These are phyloP conservation scores for Decapterus maruadsi DNA, from an alignment of 2,797 vertebrate species.

Conservation along the genomic window DNA sequence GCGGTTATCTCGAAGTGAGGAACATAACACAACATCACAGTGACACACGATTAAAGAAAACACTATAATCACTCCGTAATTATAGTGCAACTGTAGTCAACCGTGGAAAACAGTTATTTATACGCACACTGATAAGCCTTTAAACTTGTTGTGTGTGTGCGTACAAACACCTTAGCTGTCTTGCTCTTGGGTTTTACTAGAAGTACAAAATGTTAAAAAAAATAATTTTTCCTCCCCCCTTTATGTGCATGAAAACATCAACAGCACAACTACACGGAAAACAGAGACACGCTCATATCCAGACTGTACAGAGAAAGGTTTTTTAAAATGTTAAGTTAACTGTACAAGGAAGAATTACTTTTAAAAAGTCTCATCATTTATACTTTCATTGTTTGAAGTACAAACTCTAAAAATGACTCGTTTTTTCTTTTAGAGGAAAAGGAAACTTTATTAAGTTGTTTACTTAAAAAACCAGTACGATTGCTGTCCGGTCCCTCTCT, in stretches of 20 bases:
- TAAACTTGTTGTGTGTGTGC: constrained; percentile 11
- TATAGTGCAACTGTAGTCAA: constrained; percentile 22
- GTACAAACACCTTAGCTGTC: constrained; percentile 30
- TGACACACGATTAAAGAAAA: constrained; percentile 16
- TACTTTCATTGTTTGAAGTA: constrained; percentile 62
- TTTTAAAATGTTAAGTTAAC: constrained; percentile 28
- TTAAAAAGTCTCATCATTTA: constrained; percentile 51
- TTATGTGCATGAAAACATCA: constrained; percentile 40
- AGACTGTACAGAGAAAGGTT: constrained; percentile 25
- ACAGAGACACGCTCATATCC: not conserved
- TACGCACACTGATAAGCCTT: constrained; percentile 29
- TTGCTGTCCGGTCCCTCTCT: constrained; percentile 20
- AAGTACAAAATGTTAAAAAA: constrained; percentile 25
- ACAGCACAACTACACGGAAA: constrained; percentile 30
- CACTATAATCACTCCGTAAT: constrained; percentile 32
- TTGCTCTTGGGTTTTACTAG: constrained; percentile 23
- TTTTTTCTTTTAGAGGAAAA: constrained; percentile 55
- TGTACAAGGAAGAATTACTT: constrained; percentile 45
- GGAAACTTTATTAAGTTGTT: constrained; percentile 31
- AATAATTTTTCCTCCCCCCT: constrained; percentile 28
- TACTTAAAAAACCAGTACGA: constrained; percentile 25
- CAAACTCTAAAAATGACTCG: constrained; percentile 18
- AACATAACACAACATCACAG: constrained; percentile 3
- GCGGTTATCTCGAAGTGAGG: constrained; percentile 75
- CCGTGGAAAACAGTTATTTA: constrained; percentile 9